Conservation (phyloP, 2,113 vertebrate species). For the Corydoras sp. region DNA sequence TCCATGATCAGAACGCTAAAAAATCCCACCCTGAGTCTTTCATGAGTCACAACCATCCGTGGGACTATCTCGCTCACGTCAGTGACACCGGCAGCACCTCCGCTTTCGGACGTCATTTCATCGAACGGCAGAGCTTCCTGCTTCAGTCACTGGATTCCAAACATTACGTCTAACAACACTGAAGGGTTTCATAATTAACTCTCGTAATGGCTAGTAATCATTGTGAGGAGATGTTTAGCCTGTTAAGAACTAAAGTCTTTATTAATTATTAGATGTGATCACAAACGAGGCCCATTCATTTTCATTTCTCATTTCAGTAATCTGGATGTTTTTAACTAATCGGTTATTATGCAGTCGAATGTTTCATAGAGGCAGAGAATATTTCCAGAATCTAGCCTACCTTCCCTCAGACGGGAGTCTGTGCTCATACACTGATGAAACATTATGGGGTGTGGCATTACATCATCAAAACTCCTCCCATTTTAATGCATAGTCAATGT, state of each 20-base stretch:
- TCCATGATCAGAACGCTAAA: slow-evolving; percentile 6
- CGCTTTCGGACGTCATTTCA: neutral
- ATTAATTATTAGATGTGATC: neutral
- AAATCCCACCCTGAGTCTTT: slow-evolving; percentile 16
- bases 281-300: neutral
- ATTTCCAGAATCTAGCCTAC: too few relatives aligned
- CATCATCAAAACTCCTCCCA: too few relatives aligned
- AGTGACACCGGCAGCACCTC: neutral
- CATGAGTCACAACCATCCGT: slow-evolving; percentile 26
- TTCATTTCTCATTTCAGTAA: neutral
- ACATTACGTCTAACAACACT: slow-evolving; percentile 1
- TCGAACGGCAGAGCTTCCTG: slow-evolving; percentile 4
- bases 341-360: neutral
- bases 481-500: too few relatives aligned
- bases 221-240: neutral
- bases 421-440: too few relatives aligned
- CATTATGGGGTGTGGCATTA: too few relatives aligned
- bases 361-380: too few relatives aligned
- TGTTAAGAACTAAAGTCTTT: neutral
- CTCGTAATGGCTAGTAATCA: neutral
- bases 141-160: neutral
- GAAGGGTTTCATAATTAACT: neutral
- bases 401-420: too few relatives aligned
- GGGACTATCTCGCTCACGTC: neutral
- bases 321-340: neutral